A percentile compares a stretch with the other conserved stretches of the same genome.
phyloP scores from a whole-genome alignment of 2,888 invertebrate species.

The Rhagonycha lutea region DNA sequence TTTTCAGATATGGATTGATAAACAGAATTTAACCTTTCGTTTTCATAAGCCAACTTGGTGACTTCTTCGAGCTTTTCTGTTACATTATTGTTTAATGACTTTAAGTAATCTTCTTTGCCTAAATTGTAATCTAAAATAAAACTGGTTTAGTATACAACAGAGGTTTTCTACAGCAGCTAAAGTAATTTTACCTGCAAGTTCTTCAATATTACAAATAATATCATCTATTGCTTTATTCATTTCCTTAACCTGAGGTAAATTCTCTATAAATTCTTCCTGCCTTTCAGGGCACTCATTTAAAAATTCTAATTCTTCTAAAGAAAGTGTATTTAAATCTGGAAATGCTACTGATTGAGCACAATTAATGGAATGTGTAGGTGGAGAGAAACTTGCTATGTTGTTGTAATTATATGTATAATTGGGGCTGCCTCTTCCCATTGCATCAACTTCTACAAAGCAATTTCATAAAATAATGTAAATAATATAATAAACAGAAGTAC shows the following conservation, averaged over 20 bases:
- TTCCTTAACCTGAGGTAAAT: constrained; percentile 68
- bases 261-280: constrained; percentile 75
- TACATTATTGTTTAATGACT: constrained; percentile 63
- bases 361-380: constrained; percentile 35
- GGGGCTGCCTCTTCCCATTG: constrained; percentile 45
- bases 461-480: neutral
- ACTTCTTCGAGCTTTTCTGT: constrained; percentile 69
- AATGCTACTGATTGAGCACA: constrained; percentile 49
- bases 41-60: constrained; percentile 71
- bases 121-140: constrained; percentile 65
- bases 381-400: constrained; percentile 42
- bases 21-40: constrained; percentile 69
- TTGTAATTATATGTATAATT: constrained; percentile 40
- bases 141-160: constrained; percentile 20
- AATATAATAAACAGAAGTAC: neutral
- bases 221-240: constrained; percentile 72
- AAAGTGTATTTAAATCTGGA: constrained; percentile 58
- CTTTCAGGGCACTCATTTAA: constrained; percentile 71
- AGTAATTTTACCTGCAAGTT: constrained; percentile 67
- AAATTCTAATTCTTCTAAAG: constrained; percentile 70
- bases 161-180: constrained; percentile 31
- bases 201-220: constrained; percentile 72
- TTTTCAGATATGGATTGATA: constrained; percentile 74
- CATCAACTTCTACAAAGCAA: constrained; percentile 42
- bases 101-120: constrained; percentile 64